Evolutionary conservation across 2,888 invertebrate species (phyloP), one percentile per base, ranked within the genome.

Genomic region (Napeogenes sylphis): DNA sequence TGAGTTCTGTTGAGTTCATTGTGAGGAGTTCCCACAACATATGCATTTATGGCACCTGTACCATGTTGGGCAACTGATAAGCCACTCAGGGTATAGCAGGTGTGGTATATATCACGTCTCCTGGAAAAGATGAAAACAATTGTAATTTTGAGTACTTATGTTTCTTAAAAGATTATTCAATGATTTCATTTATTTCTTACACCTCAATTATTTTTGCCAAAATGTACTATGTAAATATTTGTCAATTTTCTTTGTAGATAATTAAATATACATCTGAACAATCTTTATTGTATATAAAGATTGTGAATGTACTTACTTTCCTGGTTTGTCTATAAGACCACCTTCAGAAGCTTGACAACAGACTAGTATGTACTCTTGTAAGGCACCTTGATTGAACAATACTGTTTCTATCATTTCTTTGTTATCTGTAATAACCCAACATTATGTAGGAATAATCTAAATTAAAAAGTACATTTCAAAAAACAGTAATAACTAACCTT

Each of bases 251-350:
- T 1, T 21, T 21, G 21, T 21, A 21, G n/a, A n/a, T n/a, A n/a
- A n/a, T n/a, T n/a, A n/a, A n/a, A n/a, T n/a, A n/a, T n/a, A n/a
- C n/a, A n/a, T n/a, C n/a, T n/a, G n/a, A n/a, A n/a, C n/a, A n/a
- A n/a, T n/a, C n/a, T n/a, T n/a, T n/a, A n/a, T n/a, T n/a, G n/a
- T n/a, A n/a, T n/a, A 47, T 45, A 54, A 21, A 58, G 13, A 58
- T 30, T 33, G 3, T 6, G 10, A 42, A 8, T 42, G 10, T 56
- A 91, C 94, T 91, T 89, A 96, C 96, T 97, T 98, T 75, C 96
- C 96, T 61, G 99, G 99, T 85, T 99, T 99, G 85, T 99, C 99
- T 68, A 97, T 91, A 35, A 99, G 92, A 4, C 99, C 99, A 32
- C 99, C 99, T 65, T 92, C 91, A 55, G 92, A 91, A 76, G 94